Base-by-base conservation (phyloP, 2,888 invertebrate species). In the Hirtodrosophila confusa region DNA sequence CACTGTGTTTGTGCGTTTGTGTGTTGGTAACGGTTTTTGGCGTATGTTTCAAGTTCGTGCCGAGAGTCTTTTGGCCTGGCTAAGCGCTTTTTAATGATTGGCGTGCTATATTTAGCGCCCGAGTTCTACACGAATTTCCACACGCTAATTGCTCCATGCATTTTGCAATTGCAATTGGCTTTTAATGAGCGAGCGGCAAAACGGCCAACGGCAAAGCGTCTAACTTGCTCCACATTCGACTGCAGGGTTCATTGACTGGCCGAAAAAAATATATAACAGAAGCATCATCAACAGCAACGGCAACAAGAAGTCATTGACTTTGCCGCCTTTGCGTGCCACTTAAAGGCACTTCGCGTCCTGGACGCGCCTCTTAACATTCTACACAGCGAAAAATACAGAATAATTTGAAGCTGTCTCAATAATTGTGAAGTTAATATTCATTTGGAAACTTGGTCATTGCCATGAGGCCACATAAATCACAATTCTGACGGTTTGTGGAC, bases 21-120 rank as follows among this genome's bases (percentile, higher is more conserved):
- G 29, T 10, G n/a, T 39, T 3, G 23, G 56, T 66, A 86, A 82
- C 88, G 80, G 83, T 72, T 85, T 79, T 57, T 61, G 66, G 65
- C 48, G 68, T 61, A 70, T 66, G 54, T 72, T 72, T 70, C 73
- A 80, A 80, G 80, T 78, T 77, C 75, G 75, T 72, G 71, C 48
- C 48, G 41, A 27, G 57, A 33, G 60, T 62, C 44, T 56, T 58
- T 69, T 62, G 49, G 57, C 44, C 39, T 56, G 40, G 58, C 83
- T 86, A 82, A 82, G 85, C 87, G 78, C 62, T 86, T 82, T 82
- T 87, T 82, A 82, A 82, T 82, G 82, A 86, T 31, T 86, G 63
- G 66, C 67, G 80, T 80, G 80, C 80, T 80, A 86, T 83, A 74
- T 80, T 86, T 86, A 80, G 84, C 78, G 71, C 67, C 80, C 58